phyloP scores from a whole-genome alignment of 2,797 vertebrate genomes.

The Lacerta bilineata region DNA sequence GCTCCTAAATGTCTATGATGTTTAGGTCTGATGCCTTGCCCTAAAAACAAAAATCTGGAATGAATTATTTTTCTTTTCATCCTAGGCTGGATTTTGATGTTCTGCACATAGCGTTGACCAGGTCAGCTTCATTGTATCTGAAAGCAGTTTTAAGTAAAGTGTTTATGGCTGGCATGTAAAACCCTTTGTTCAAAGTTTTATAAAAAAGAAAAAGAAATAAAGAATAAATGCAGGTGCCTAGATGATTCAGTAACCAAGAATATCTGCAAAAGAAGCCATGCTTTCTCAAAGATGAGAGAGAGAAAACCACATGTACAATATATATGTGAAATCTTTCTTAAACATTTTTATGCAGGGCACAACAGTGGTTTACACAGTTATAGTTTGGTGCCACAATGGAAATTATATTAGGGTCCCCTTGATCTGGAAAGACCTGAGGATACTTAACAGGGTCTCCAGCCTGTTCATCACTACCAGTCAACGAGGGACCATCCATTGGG shows the following conservation, averaged over 20 bases:
- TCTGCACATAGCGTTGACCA: neutral
- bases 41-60: neutral
- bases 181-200: neutral
- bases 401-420: neutral
- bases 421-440: neutral
- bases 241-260: neutral
- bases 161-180: neutral
- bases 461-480: neutral
- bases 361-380: neutral
- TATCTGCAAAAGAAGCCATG: neutral
- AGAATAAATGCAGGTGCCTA: neutral
- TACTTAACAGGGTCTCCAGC: neutral
- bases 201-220: neutral
- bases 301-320: neutral
- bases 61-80: neutral
- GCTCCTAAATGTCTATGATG: neutral
- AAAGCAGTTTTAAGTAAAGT: neutral
- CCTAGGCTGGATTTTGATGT: neutral
- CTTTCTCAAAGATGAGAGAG: neutral
- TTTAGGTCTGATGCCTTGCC: neutral
- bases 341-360: rapidly evolving
- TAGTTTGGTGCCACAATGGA: neutral
- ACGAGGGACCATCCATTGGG: neutral
- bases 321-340: neutral
- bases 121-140: conserved; percentile 1